Base-by-base conservation (phyloP, 2,113 vertebrate genomes). In the Prietella phreatophila region DNA sequence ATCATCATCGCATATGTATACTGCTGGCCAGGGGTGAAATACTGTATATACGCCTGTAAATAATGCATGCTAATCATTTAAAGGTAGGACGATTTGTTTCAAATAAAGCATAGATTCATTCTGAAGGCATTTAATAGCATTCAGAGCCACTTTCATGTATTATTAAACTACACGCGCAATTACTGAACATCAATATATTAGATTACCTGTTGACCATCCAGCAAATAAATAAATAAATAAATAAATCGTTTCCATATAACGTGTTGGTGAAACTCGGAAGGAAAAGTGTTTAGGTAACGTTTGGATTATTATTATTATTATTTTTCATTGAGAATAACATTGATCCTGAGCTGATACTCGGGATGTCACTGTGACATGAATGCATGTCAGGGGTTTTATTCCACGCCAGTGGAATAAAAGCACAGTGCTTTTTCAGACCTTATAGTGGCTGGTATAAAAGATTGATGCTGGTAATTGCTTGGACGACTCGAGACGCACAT, bases 391-490 rank as follows among this genome's bases (percentile, higher is more conserved):
- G 50, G 61, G 58, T 85, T 83, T 80, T 56, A 65, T 56, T 61
- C 73, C 89, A 85, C 6, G 53, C 50, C 33, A 20, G 42, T 25
- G 86, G 63, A 86, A 47, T 47, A 47, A 50, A 78, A 47, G 36
- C 82, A 27, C 79, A 27, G 85, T 33, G 73, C 87, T 79, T 82
- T 79, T 86, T 80, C 30, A 73, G 80, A 65, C 83, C 63, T 78
- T 75, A 63, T 86, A 80, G 58, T n/a, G 71, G 25, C 71, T 69
- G 75, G 71, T 33, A 75, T 78, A 56, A 88, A 87, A 88, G 89
- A 88, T 84, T 87, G 75, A 89, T 86, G 85, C 25, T 56, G 58
- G 87, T 85, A 89, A 89, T 89, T 87, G 63, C 85, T 67, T 87
- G 47, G 75, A 80, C 82, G 80, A 69, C 82, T 82, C 25, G n/a